These are phyloP conservation scores for Andinoacara biseriatus DNA, from an alignment of 2,113 vertebrate genomes.

Conservation along the genomic window DNA sequence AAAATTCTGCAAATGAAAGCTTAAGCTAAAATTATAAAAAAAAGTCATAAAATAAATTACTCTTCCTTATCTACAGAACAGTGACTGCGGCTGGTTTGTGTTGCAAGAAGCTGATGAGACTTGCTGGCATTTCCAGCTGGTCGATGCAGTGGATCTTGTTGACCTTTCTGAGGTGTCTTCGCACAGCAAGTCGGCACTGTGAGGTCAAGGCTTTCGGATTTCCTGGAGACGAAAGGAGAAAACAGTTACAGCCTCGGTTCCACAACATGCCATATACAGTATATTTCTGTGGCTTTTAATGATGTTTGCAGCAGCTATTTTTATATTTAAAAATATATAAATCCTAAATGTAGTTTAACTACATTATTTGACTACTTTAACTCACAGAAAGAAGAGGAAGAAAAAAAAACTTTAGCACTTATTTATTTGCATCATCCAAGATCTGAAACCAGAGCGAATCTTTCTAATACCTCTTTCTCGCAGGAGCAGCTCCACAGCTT, in stretches of 20 bases:
- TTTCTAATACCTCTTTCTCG: constrained; percentile 85
- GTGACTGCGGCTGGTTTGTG: constrained; percentile 47
- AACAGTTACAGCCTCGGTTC: neutral
- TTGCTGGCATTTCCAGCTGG: constrained; percentile 83
- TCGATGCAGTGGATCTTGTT: constrained; percentile 69
- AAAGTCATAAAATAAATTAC: neutral
- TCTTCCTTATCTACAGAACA: constrained; percentile 23
- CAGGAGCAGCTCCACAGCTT: constrained; percentile 86
- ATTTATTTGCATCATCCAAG: neutral
- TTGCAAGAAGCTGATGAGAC: constrained; percentile 75
- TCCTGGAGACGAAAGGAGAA: constrained; percentile 71
- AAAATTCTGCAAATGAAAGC: constrained; percentile 6
- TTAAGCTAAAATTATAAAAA: constrained; percentile 1
- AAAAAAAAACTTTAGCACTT: neutral
- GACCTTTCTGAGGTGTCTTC: constrained; percentile 78
- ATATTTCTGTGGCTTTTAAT: neutral
- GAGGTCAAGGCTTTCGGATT: constrained; percentile 87
- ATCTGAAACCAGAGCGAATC: neutral
- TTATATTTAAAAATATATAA: neutral
- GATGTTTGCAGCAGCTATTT: neutral
- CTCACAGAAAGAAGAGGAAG: neutral
- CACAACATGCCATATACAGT: neutral
- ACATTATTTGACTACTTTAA: neutral
- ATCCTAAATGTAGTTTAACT: neutral
- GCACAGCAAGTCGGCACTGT: constrained; percentile 85